Conservation (phyloP, 2,888 invertebrate genomes). For the Polia nebulosa region DNA sequence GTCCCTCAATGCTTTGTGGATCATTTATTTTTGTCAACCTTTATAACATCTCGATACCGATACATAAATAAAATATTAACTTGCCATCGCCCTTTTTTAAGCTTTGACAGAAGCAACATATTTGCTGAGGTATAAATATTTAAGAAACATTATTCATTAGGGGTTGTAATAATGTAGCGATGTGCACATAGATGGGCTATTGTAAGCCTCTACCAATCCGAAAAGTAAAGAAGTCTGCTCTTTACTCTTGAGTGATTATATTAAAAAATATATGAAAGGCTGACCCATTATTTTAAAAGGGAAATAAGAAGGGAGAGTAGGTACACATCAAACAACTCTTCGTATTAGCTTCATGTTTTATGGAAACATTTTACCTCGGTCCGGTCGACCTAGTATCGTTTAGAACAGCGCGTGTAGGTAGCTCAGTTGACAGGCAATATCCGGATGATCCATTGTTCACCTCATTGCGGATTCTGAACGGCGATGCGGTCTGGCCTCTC, state of each 20-base stretch:
- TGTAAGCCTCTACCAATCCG: constrained; percentile 22
- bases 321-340: constrained; percentile 63
- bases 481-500: constrained; percentile 75
- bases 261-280: constrained; percentile 30
- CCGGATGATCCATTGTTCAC: constrained; percentile 89
- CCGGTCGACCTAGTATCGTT: constrained; percentile 72
- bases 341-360: constrained; percentile 69
- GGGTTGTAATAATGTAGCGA: constrained; percentile 17
- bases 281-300: constrained; percentile 51
- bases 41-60: constrained; percentile 73
- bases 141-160: constrained; percentile 22
- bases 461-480: constrained; percentile 88
- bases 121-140: constrained; percentile 34
- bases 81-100: constrained; percentile 40
- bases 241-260: constrained; percentile 34
- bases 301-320: constrained; percentile 51
- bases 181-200: constrained; percentile 23
- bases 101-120: constrained; percentile 26
- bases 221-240: constrained; percentile 21
- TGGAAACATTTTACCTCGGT: constrained; percentile 67
- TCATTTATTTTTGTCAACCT: constrained; percentile 77
- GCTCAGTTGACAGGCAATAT: constrained; percentile 88
- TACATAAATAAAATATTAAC: constrained; percentile 71
- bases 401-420: constrained; percentile 75
- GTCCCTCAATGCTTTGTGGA: constrained; percentile 77